Conservation (phyloP, 23 tunicate genomes). For the Trididemnum miniatum region DNA sequence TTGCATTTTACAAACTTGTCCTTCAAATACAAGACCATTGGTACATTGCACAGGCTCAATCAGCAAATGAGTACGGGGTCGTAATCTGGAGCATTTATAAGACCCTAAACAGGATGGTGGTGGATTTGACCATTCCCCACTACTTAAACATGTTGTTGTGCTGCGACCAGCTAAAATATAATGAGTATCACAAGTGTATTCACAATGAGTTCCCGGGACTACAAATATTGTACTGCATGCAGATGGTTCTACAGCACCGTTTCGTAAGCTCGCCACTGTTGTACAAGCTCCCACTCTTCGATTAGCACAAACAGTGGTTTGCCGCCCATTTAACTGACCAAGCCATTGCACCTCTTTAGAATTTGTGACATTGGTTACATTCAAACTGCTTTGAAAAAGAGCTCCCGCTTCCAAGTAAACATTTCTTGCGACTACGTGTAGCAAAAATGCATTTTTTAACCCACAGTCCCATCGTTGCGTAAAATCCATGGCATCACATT, state of each 20-base stretch:
- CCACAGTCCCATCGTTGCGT: conserved; percentile 4
- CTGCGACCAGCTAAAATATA: background rate
- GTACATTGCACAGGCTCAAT: background rate
- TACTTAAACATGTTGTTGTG: background rate
- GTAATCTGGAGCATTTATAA: background rate
- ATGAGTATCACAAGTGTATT: background rate
- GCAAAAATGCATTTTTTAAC: background rate
- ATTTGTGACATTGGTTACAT: background rate
- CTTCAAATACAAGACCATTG: background rate
- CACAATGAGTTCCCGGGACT: background rate
- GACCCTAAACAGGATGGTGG: background rate
- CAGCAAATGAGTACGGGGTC: background rate
- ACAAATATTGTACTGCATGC: background rate
- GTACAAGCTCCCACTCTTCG: background rate
- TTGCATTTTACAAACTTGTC: background rate
- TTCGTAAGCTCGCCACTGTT: background rate
- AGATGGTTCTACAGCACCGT: background rate
- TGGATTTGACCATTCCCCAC: background rate
- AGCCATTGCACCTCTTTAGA: background rate
- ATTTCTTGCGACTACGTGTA: background rate
- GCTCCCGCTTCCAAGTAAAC: background rate
- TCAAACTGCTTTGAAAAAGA: background rate
- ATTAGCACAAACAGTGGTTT: background rate
- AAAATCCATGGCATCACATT: background rate
- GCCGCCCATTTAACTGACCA: background rate